These are phyloP conservation scores for Myotis yumanensis DNA, from an alignment of 2,113 vertebrate genomes.

Conservation along the genomic window DNA sequence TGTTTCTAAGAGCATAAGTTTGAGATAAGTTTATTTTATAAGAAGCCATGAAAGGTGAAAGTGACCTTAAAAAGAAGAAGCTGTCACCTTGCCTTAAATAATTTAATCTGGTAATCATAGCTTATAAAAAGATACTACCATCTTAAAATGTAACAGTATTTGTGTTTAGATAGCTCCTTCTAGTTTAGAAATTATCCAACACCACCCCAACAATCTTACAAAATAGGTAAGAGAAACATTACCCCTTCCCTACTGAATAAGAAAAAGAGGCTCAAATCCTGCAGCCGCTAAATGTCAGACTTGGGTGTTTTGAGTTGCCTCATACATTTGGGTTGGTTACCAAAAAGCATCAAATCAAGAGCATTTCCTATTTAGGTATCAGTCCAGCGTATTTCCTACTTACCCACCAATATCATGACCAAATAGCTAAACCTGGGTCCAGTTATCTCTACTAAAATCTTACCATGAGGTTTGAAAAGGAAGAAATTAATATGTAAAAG, in stretches of 20 bases:
- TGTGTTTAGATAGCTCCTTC: conserved; percentile 9
- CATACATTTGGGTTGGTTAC: not conserved
- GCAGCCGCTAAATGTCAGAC: not conserved
- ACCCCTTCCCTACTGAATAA: not conserved
- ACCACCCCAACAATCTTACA: not conserved
- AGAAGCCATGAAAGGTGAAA: not conserved
- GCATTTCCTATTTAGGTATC: not conserved
- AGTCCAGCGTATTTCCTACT: not conserved
- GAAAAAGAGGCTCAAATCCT: not conserved
- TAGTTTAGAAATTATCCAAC: conserved; percentile 26
- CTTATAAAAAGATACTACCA: not conserved
- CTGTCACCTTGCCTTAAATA: conserved; percentile 26
- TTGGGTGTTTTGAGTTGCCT: not conserved
- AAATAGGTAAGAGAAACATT: not conserved
- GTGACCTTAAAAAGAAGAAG: not conserved
- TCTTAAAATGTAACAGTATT: not conserved
- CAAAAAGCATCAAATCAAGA: not conserved
- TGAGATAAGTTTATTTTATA: not conserved
- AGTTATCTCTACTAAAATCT: not conserved
- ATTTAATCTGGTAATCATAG: conserved; percentile 2
- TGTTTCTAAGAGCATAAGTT: not conserved
- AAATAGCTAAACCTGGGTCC: not conserved
- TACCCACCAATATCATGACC: not conserved
- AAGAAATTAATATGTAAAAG: not conserved
- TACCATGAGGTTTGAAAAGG: not conserved